A percentile compares a stretch with the other conserved stretches of the same genome.
These are phyloP conservation scores for Malurus melanocephalus DNA, from an alignment of 2,113 vertebrate genomes.

Conservation along the genomic window DNA sequence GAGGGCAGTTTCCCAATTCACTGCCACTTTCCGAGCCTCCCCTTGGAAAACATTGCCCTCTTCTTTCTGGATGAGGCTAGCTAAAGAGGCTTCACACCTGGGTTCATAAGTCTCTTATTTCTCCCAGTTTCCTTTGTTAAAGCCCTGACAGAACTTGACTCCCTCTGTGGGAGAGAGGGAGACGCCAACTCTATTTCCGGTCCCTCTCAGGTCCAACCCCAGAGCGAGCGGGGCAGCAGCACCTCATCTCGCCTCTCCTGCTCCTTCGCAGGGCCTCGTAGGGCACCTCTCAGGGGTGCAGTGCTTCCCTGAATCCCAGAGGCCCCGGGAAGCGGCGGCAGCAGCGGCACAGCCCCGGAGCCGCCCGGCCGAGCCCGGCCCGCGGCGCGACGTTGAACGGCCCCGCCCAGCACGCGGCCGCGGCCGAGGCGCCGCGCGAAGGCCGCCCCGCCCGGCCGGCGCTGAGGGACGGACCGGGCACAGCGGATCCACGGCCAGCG, in stretches of 20 bases:
- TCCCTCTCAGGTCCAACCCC: neutral
- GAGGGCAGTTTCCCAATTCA: neutral
- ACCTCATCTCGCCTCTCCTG: neutral
- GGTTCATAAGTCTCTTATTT: neutral
- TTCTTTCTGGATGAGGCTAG: too few relatives aligned
- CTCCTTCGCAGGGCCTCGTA: neutral
- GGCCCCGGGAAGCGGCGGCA: neutral
- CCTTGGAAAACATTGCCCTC: neutral
- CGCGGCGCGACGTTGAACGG: neutral
- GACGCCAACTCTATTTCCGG: neutral
- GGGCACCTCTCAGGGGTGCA: rapidly evolving
- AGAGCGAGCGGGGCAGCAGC: neutral
- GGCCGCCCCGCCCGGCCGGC: neutral
- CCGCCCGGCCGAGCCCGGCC: neutral
- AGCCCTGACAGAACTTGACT: rapidly evolving
- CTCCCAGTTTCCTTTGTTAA: neutral
- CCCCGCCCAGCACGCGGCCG: neutral
- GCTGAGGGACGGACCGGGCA: neutral
- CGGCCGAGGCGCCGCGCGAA: neutral
- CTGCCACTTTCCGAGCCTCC: neutral
- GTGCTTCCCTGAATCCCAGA: too few relatives aligned
- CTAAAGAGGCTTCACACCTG: neutral
- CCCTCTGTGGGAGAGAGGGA: rapidly evolving
- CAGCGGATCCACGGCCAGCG: neutral
- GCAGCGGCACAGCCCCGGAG: neutral